Conservation (phyloP, 2,888 invertebrate genomes). For the Drosophila subsilvestris region DNA sequence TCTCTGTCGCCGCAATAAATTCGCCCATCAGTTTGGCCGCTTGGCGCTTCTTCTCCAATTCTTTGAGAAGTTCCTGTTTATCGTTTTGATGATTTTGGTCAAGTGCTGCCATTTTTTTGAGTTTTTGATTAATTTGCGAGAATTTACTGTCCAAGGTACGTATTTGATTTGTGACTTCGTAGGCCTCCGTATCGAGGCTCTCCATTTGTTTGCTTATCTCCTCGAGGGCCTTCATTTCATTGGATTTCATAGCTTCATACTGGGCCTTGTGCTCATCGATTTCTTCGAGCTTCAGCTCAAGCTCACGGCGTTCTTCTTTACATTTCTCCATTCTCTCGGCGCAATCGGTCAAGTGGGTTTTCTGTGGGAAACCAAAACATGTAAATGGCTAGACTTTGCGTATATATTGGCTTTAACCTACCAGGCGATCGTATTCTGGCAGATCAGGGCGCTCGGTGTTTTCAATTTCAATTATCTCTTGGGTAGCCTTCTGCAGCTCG, state of each 20-base stretch:
- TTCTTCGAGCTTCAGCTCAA: constrained; percentile 81
- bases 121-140: constrained; percentile 48
- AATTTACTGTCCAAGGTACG: constrained; percentile 55
- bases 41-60: constrained; percentile 40
- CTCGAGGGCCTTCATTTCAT: constrained; percentile 70
- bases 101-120: constrained; percentile 48
- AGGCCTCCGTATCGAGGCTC: constrained; percentile 56
- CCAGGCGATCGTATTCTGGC: constrained; percentile 80
- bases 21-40: constrained; percentile 77
- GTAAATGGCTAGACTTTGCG: neutral
- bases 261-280: constrained; percentile 55
- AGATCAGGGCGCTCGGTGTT: constrained; percentile 80
- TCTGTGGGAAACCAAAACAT: constrained; percentile 32
- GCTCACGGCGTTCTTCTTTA: constrained; percentile 76
- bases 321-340: constrained; percentile 73
- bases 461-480: constrained; percentile 77
- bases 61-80: constrained; percentile 27
- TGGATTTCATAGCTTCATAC: constrained; percentile 41
- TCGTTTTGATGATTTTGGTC: constrained; percentile 25
- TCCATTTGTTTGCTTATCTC: constrained; percentile 83
- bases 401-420: constrained; percentile 42
- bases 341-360: constrained; percentile 52
- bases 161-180: constrained; percentile 60
- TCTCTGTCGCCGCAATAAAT: constrained; percentile 79
- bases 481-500: constrained; percentile 46